Conservation (phyloP, 1,140 invertebrate genomes). For the Eufriesea mexicana region DNA sequence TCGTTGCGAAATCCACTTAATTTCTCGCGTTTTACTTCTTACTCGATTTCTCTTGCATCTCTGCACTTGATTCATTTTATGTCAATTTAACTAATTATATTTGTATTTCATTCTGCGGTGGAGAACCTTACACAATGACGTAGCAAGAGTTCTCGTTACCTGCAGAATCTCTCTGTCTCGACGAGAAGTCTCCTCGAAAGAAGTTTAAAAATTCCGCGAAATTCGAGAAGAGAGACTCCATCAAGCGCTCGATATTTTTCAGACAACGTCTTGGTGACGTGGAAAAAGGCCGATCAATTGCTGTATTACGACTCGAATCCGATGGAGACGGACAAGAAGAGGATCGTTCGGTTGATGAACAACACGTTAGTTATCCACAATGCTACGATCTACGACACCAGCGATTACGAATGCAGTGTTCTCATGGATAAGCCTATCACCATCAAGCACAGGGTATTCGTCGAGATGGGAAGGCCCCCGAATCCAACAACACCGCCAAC, state of each 20-base stretch:
- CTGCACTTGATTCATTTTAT: too few relatives aligned
- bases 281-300: slow-evolving; percentile 60
- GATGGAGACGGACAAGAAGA: slow-evolving; percentile 5
- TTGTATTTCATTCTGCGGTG: too few relatives aligned
- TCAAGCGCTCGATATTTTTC: not conserved
- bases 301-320: slow-evolving; percentile 43
- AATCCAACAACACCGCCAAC: not conserved
- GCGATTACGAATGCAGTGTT: slow-evolving; percentile 68
- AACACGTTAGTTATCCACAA: slow-evolving; percentile 67
- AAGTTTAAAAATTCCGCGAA: not conserved
- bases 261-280: slow-evolving; percentile 59
- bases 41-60: too few relatives aligned
- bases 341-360: slow-evolving; percentile 38
- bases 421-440: not conserved
- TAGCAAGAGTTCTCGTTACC: too few relatives aligned
- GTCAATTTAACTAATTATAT: too few relatives aligned
- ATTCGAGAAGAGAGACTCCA: too few relatives aligned
- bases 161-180: too few relatives aligned
- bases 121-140: too few relatives aligned
- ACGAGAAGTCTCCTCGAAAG: not conserved
- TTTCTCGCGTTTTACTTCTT: too few relatives aligned
- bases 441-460: slow-evolving; percentile 62
- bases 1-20: too few relatives aligned
- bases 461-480: slow-evolving; percentile 25
- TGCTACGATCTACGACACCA: slow-evolving; percentile 51